Base-by-base conservation (phyloP, 2,888 invertebrate genomes). In the Julus scandinavius region DNA sequence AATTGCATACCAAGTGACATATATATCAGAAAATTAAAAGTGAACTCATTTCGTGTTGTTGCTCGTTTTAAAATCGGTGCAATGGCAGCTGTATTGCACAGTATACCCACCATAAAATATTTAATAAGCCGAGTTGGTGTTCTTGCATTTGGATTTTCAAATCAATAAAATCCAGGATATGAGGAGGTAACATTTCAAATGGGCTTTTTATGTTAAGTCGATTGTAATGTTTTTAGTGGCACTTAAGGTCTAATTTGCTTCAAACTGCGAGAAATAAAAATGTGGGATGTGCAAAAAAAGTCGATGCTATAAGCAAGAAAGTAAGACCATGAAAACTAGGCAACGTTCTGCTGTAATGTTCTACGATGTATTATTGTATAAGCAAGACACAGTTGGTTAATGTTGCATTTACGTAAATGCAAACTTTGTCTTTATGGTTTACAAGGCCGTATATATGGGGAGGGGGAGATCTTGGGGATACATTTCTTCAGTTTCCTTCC, bases 61-160 rank as follows among this genome's bases (percentile, higher is more conserved):
- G 50, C 50, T 6, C 54, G 72, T 72, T 72, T 72, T 72, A 72
- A 72, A 72, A 72, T 72, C 72, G 29, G 2, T 13, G 29, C 13
- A 29, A 29, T 72, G 72, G 72, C 20, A 72, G 29, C 29, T 29
- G 29, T 20, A 20, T 63, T 63, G n/a, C 13, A 20, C 20, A 63
- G 20, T 63, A 72, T 11, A 0, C 0, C 11, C 29, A 72, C 29
- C 72, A 29, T 72, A 72, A 72, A 72, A 72, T 29, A 29, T 72
- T 72, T 72, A 72, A 72, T 72, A 72, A 72, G 72, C 29, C 29
- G 29, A 17, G 29, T 29, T 29, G 54, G 29, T 29, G 72, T 72
- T 29, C 72, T 72, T 29, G 72, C 72, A 72, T 72, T 72, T 38
- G 72, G 72, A 72, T 72, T 72, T 72, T 29, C 63, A 20, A 29